Evolutionary conservation across 2,888 invertebrate species (phyloP).

Genomic region (Cyaniris semiargus): DNA sequence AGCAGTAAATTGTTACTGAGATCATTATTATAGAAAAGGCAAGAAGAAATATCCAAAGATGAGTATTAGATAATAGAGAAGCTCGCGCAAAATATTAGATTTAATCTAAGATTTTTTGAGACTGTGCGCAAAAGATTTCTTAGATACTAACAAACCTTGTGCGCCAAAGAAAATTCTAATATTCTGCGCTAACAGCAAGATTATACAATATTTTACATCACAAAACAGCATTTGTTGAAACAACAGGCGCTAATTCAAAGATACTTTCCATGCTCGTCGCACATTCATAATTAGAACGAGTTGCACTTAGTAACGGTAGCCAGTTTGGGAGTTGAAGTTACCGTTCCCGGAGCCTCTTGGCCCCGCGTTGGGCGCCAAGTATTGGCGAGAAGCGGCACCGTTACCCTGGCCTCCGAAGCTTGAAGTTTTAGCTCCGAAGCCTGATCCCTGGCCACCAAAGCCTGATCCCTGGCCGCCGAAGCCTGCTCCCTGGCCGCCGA

Average conservation of each 20-base stretch:
- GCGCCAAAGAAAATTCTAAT: not conserved
- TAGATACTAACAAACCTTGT: not conserved
- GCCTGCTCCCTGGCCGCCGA: constrained; percentile 38
- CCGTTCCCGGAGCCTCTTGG: constrained; percentile 64
- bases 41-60: constrained; percentile 40
- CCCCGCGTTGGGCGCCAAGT: constrained; percentile 68
- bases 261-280: constrained; percentile 30
- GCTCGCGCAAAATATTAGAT: not conserved
- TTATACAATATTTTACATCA: constrained; percentile 43
- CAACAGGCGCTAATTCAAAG: constrained; percentile 34
- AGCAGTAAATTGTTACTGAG: constrained; percentile 48
- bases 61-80: constrained; percentile 41
- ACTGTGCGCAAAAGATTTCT: constrained; percentile 4
- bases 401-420: constrained; percentile 46
- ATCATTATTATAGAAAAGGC: constrained; percentile 48
- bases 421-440: constrained; percentile 42
- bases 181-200: not conserved
- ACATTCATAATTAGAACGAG: constrained; percentile 20
- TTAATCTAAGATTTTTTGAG: not conserved
- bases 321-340: constrained; percentile 71
- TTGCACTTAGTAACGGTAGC: constrained; percentile 64
- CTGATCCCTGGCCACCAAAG: constrained; percentile 40
- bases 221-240: constrained; percentile 47
- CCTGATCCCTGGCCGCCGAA: constrained; percentile 37
- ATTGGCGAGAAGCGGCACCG: constrained; percentile 66